Percentiles rank a stretch among this genome's conserved stretches.
phyloP scores from a whole-genome alignment of 1,140 invertebrate species.

The Stegodyphus dumicola region DNA sequence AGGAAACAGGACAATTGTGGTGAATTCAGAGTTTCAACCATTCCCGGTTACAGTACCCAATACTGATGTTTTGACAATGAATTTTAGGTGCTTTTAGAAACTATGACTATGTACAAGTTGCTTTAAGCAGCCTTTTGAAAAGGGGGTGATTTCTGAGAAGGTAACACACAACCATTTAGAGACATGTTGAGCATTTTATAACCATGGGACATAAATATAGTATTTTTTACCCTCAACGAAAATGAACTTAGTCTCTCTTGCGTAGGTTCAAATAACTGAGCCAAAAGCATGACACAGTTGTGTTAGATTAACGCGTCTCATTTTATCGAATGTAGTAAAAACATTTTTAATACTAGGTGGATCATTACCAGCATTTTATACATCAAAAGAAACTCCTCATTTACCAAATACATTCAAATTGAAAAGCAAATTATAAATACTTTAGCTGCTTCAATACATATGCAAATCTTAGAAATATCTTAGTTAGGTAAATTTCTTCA shows the following conservation, averaged over 20 bases:
- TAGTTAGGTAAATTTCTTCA: conserved; percentile 25
- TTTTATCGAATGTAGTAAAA: conserved; percentile 31
- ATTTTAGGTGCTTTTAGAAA: conserved; percentile 56
- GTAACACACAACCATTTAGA: conserved; percentile 18
- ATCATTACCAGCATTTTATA: conserved; percentile 30
- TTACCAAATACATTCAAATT: conserved; percentile 4
- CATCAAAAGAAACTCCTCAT: not conserved
- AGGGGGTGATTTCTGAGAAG: conserved; percentile 1
- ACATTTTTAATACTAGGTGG: conserved; percentile 18
- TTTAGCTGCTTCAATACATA: conserved; percentile 27
- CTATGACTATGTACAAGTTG: conserved; percentile 27
- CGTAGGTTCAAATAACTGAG: conserved; percentile 38
- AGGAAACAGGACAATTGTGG: conserved; percentile 54
- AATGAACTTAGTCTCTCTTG: conserved; percentile 47
- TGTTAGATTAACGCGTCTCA: conserved; percentile 22
- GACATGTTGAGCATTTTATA: conserved; percentile 42
- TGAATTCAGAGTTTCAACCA: conserved; percentile 57
- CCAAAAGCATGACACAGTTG: conserved; percentile 30
- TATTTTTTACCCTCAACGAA: conserved; percentile 49
- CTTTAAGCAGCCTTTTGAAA: conserved; percentile 48
- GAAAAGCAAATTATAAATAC: conserved; percentile 15
- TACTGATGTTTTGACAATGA: conserved; percentile 35
- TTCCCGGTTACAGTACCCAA: conserved; percentile 57
- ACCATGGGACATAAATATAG: conserved; percentile 48
- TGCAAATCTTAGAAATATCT: conserved; percentile 24